phyloP scores from a whole-genome alignment of 2,797 vertebrate genomes.

The Malurus leucopterus region DNA sequence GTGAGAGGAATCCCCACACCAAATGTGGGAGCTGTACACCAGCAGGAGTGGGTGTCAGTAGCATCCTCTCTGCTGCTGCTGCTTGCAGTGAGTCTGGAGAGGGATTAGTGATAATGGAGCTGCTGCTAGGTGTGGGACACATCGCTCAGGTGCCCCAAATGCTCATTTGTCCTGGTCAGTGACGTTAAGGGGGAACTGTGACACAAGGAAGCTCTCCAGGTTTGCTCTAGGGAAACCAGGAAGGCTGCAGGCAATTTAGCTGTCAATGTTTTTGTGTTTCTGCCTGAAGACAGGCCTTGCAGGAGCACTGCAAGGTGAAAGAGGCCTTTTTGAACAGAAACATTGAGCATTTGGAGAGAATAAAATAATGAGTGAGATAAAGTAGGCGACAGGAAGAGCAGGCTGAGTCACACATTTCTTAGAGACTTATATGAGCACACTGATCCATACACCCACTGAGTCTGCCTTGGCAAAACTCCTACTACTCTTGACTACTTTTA shows the following conservation, averaged over 20 bases:
- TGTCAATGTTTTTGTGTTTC: neutral
- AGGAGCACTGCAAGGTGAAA: neutral
- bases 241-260: neutral
- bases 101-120: too few relatives aligned
- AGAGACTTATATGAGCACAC: rapidly evolving
- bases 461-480: neutral
- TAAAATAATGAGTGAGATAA: neutral
- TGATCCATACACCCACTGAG: neutral
- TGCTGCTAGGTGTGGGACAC: neutral
- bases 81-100: neutral
- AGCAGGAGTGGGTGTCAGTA: neutral
- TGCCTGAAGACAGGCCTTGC: neutral
- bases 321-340: neutral
- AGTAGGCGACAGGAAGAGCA: neutral
- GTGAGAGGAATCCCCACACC: neutral
- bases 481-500: neutral
- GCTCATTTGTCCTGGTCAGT: rapidly evolving
- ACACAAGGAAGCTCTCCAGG: neutral
- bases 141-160: neutral
- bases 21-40: neutral
- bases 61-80: too few relatives aligned
- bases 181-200: neutral
- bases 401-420: neutral
- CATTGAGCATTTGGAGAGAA: neutral
- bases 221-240: neutral